Evolutionary conservation across 2,888 invertebrate species (phyloP).

Genomic region (Lamproptera curius): DNA sequence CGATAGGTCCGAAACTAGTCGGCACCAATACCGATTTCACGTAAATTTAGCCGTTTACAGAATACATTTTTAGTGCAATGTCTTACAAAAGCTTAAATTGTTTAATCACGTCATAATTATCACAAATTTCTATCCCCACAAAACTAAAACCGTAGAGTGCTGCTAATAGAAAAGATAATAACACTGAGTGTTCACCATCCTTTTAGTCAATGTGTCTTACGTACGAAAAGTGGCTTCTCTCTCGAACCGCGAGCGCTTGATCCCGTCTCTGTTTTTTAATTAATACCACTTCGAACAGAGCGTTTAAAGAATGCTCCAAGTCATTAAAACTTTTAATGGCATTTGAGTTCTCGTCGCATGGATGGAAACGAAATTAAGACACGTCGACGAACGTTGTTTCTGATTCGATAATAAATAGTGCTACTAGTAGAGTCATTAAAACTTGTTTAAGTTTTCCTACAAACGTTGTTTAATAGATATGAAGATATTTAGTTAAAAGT

Average conservation of each 20-base stretch:
- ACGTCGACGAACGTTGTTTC: conserved; percentile 52
- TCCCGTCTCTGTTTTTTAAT: conserved; percentile 71
- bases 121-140: no score
- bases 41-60: no score
- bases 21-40: no score
- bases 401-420: conserved; percentile 29
- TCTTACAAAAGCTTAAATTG: no score
- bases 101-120: no score
- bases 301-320: conserved; percentile 72
- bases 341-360: conserved; percentile 57
- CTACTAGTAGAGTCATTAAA: conserved; percentile 15
- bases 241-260: conserved; percentile 49
- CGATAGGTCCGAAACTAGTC: no score
- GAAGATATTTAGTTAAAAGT: no score
- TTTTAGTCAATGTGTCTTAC: conserved; percentile 32
- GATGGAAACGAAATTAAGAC: conserved; percentile 64
- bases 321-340: conserved; percentile 77
- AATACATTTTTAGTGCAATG: no score
- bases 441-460: conserved; percentile 16
- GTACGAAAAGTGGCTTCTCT: conserved; percentile 38
- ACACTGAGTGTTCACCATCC: neutral
- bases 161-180: neutral
- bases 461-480: conserved; percentile 13
- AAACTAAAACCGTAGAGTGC: no score
- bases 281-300: conserved; percentile 74